phyloP scores from a whole-genome alignment of 2,113 vertebrate genomes.

The Neogale vison region DNA sequence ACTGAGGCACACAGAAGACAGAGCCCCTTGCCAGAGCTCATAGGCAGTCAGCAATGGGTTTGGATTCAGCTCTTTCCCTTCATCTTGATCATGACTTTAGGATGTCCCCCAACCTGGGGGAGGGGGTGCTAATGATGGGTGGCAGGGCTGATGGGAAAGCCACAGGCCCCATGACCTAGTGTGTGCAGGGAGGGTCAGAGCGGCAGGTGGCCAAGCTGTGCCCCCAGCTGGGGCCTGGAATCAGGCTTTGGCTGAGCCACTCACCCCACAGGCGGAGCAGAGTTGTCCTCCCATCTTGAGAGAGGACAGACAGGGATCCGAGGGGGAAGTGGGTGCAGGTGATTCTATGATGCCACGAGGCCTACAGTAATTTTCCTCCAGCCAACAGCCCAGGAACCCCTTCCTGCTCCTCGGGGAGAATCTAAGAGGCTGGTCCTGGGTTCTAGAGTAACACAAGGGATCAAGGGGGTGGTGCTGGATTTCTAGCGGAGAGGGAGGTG shows the following conservation, averaged over 20 bases:
- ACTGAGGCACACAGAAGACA: background rate
- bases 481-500: background rate
- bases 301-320: background rate
- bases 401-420: background rate
- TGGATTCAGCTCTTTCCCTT: background rate
- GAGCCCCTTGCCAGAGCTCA: background rate
- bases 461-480: background rate
- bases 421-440: background rate
- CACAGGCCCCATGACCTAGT: fast-evolving
- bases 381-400: background rate
- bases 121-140: background rate
- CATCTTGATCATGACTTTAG: background rate
- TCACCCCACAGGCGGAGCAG: background rate
- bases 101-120: too few relatives aligned
- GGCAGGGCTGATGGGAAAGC: background rate
- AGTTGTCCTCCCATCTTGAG: background rate
- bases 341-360: background rate
- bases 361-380: background rate
- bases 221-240: too few relatives aligned
- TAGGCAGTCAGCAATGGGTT: background rate
- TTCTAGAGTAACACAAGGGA: background rate
- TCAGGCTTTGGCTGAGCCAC: background rate
- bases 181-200: background rate
- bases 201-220: background rate
- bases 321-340: fast-evolving